phyloP scores from a whole-genome alignment of 2,797 vertebrate species.

The Pseudopleuronectes americanus region DNA sequence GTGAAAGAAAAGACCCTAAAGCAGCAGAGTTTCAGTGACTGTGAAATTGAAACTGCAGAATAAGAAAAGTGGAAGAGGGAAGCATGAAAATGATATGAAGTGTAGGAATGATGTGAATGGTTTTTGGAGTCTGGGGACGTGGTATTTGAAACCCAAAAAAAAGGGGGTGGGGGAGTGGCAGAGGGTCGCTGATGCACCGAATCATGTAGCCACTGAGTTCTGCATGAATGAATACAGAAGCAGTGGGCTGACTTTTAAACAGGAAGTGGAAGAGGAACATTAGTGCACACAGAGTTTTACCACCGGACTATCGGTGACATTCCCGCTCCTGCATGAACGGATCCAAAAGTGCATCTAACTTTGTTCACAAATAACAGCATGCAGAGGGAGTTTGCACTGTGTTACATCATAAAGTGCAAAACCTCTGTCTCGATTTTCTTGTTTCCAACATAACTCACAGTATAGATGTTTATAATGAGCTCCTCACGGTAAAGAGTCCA shows the following conservation, averaged over 20 bases:
- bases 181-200: slow-evolving; percentile 29
- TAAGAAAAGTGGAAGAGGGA: slow-evolving; percentile 7
- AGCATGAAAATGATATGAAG: neutral
- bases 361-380: neutral
- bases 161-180: neutral
- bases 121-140: slow-evolving; percentile 14
- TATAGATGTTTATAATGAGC: too few relatives aligned
- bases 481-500: too few relatives aligned
- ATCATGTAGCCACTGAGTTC: neutral
- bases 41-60: slow-evolving; percentile 52
- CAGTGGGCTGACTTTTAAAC: slow-evolving; percentile 5
- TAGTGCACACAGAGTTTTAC: neutral
- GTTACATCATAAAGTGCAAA: too few relatives aligned
- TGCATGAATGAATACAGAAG: slow-evolving; percentile 9
- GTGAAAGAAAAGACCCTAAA: slow-evolving; percentile 20
- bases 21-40: slow-evolving; percentile 33
- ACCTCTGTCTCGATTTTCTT: neutral
- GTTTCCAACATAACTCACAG: too few relatives aligned
- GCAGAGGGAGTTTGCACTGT: neutral
- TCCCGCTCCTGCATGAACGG: neutral
- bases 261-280: neutral
- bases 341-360: neutral
- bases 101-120: neutral
- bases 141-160: slow-evolving; percentile 28
- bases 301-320: neutral